A percentile compares a stretch with the other conserved stretches of the same genome.
phyloP scores from a whole-genome alignment of 2,797 vertebrate genomes.

The Oreortyx pictus region DNA sequence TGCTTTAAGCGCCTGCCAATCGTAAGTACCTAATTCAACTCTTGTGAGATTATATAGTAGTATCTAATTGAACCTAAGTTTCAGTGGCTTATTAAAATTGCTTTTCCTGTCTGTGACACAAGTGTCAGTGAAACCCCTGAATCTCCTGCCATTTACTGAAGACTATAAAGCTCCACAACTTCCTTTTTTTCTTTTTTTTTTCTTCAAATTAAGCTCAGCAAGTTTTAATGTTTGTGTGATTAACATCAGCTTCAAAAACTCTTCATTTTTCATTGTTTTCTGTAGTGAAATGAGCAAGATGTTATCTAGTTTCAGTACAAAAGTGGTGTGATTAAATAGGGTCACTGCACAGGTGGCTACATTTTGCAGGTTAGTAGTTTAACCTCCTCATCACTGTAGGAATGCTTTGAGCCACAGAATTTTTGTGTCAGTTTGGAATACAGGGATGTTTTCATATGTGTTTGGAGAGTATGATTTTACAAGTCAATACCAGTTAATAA shows the following conservation, averaged over 20 bases:
- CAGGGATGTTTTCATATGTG: background rate
- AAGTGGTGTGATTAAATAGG: background rate
- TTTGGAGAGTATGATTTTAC: background rate
- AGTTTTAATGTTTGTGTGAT: background rate
- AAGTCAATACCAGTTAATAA: background rate
- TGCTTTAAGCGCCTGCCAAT: background rate
- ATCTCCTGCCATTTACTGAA: background rate
- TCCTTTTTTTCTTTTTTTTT: no score
- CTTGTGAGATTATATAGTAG: background rate
- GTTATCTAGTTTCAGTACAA: background rate
- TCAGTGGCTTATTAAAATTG: background rate
- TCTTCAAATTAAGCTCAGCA: background rate
- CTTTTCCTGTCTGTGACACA: background rate
- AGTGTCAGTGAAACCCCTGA: background rate
- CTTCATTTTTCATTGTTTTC: background rate
- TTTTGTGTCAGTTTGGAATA: background rate
- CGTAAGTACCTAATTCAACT: background rate
- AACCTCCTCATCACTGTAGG: background rate
- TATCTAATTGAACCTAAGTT: background rate
- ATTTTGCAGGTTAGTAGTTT: background rate
- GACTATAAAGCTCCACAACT: background rate
- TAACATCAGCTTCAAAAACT: background rate
- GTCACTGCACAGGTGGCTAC: background rate
- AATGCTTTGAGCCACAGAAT: background rate
- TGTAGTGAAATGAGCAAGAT: background rate